phyloP scores from a whole-genome alignment of 2,113 vertebrate genomes.

The Crotalus tigris region DNA sequence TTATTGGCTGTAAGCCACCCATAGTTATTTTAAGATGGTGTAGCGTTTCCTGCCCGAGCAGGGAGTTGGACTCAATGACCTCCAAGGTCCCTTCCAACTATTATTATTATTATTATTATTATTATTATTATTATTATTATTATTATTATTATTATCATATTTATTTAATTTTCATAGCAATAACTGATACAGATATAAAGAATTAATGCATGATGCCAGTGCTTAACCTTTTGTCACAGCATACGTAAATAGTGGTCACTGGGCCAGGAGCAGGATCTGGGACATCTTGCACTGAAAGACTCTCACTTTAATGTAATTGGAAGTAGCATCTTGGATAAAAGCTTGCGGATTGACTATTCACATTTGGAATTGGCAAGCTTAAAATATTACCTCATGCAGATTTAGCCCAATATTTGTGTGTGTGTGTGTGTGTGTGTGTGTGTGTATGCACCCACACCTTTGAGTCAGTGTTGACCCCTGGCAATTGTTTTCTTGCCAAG shows the following conservation, averaged over 20 bases:
- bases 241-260: not conserved
- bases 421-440: too few species aligned
- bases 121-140: too few species aligned
- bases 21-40: not conserved
- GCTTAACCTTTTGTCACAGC: not conserved
- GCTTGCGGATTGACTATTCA: too few species aligned
- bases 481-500: not conserved
- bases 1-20: not conserved
- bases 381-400: not conserved
- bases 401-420: not conserved
- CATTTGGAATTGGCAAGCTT: not conserved
- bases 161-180: not conserved
- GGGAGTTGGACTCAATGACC: too few species aligned
- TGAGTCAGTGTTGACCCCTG: not conserved
- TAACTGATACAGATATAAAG: not conserved
- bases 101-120: too few species aligned
- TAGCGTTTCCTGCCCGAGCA: too few species aligned
- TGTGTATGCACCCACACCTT: too few species aligned
- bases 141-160: too few species aligned
- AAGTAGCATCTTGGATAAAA: too few species aligned
- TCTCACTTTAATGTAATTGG: too few species aligned
- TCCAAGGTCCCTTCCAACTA: too few species aligned
- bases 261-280: not conserved
- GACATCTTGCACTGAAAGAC: too few species aligned
- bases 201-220: not conserved